Base-by-base conservation (phyloP, 1,140 invertebrate genomes). In the Portunus trituberculatus region DNA sequence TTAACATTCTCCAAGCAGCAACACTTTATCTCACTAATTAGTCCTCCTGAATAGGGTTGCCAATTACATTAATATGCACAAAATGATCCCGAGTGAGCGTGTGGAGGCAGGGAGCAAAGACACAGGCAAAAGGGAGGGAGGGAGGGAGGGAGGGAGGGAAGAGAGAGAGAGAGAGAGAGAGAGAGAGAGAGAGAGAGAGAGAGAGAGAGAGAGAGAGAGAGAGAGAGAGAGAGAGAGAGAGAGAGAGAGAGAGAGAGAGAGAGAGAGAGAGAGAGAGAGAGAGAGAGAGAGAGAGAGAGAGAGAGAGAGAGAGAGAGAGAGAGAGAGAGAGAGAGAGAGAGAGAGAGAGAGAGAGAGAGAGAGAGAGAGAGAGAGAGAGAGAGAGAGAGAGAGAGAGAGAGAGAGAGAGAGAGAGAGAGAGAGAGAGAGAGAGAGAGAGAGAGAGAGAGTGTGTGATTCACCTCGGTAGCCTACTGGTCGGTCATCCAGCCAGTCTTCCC, bases 51-150 rank as follows among this genome's bases (percentile, higher is more conserved):
- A 95, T 95, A 91, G 88, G 84, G 48, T 48, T 82, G 59, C 91
- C 86, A 95, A 95, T 95, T 95, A 82, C 94, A 95, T 95, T 95
- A 95, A 95, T 95, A 95, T 95, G 91, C 94, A 95, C 91, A 95
- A 95, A 95, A 91, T 90, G 94, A 86, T 95, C 46, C 82, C 28
- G 52, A 16, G 52, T 59, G 8, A 16, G 8, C 20, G 52, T 59
- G 52, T 59, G 52, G 10, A 20, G 3, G 52, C 20, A 86, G 83
- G n/a, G 83, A 39, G 83, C 12, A 28, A 31, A n/a, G 32, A 86
- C 12, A n/a, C 12, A 28, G n/a, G 83, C 10, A 28, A 86, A 86
- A 28, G 28, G 12, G 83, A 28, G 32, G 14, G 32, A 12, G 46
- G 16, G 87, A 46, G 31, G 87, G 32, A 46, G 87, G 31, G 87